Evolutionary conservation across 2,888 invertebrate genomes (phyloP), one percentile per base, ranked within the genome.

Genomic region (Caenorhabditis becei): DNA sequence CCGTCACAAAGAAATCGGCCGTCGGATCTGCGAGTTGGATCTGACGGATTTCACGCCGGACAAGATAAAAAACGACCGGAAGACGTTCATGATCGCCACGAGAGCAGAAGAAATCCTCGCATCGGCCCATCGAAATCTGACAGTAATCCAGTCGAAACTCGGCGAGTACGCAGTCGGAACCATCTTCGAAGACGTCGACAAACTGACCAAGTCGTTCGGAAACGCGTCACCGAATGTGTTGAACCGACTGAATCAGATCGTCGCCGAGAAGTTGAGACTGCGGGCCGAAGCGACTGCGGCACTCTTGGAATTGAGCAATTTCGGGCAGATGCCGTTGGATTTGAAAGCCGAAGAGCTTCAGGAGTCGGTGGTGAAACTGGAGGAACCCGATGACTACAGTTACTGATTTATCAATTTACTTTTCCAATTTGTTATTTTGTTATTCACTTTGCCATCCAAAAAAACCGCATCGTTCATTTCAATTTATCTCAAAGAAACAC

Each of bases 161-260:
- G 72, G 63, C 20, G 72, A 72, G 18, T 35, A 37, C 23, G 63
- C 63, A 16, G 23, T 35, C 0, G 65, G 72, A 32, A 72, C 72
- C 2, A 56, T 72, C 11, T 72, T 72, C 58, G 72, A 54, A 11
- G n/a, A 72, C 58, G 37, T 58, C 49, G 72, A 72, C 28, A 24
- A 23, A 10, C 24, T 72, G 35, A 49, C 58, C 14, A 14, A 32
- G 7, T 44, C 47, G n/a, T 65, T 72, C 24, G 56, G 37, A 14
- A n/a, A 47, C 1, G 44, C 14, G 1, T 23, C 47, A 24, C 63
- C 65, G 5, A 44, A 65, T 1, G 23, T 24, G 18, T 0, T 72
- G 10, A 11, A 16, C 14, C 49, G 56, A 18, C 26, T 72, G 20
- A 65, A 26, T 20, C 2, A 51, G 11, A 1, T 18, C n/a, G 56